Evolutionary conservation across 2,888 invertebrate genomes (phyloP), one percentile per base, ranked within the genome.

Genomic region (Melinopterus prodromus): DNA sequence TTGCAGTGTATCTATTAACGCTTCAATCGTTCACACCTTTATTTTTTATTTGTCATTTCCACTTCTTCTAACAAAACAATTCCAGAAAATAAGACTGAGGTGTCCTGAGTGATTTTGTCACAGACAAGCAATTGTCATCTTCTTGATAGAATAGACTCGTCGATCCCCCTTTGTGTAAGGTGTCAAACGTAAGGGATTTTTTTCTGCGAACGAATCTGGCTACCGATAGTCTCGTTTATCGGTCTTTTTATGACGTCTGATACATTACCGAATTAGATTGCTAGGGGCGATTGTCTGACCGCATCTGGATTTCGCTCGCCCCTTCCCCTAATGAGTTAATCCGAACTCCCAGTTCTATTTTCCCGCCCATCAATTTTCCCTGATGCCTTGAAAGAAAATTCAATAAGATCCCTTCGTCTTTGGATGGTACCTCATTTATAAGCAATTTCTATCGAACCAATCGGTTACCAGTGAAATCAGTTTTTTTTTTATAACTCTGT

Each of bases 241-340:
- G 79, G 76, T 12, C 72, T 79, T 79, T 79, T 79, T 79, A 79
- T 79, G 77, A 79, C 77, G 71, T 79, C 79, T 79, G 77, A 79
- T 77, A 77, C 77, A 71, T 77, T 37, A 35, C 77, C 70, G 72
- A 77, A 71, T 77, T 77, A 79, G 79, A 79, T 79, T 79, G 71
- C 76, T 53, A n/a, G 70, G 53, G 53, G 71, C 36, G 79, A 79
- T 79, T 79, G 79, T 77, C 77, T 12, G 79, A 77, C 79, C 71
- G 71, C 72, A 77, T 79, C 79, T 79, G 71, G 79, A 77, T 71
- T 69, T 71, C 79, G 77, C 12, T 12, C 53, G 9, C 53, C 53
- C 53, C 76, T 77, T 71, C 71, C 71, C 71, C 79, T 79, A 79
- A 79, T 77, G 79, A 79, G 77, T 72, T 79, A 79, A 77, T 79